Evolutionary conservation across 1,140 invertebrate species (phyloP), one percentile per base, ranked within the genome.

Genomic region (Hylyphantes graminicola): DNA sequence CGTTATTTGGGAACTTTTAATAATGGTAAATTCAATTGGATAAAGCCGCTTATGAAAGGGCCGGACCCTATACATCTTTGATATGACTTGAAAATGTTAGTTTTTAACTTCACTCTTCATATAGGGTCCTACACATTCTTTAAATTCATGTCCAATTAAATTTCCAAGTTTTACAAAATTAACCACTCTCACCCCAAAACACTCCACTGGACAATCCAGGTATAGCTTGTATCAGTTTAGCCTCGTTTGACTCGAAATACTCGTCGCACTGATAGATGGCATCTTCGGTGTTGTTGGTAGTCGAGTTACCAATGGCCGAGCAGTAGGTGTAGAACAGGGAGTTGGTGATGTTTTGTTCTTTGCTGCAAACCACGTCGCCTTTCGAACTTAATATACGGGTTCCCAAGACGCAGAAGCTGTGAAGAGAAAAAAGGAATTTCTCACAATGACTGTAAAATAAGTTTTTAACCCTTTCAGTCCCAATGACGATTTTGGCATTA

Each of bases 181-280:
- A 35, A 35, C 35, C 35, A 7, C 78, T 83, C 88, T 91, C 91
- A 94, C 95, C 92, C 80, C 93, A 90, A 87, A 96, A 94, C 17
- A 94, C 93, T 2, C 94, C 94, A 86, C 94, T 95, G 53, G 93
- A 91, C 2, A 96, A 89, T 21, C 95, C 95, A 86, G 94, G 94
- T 86, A 97, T 95, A 48, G 94, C 95, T 63, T 91, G 91, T 19
- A 92, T 88, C 12, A 92, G 87, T 2, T 88, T 88, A 0, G 93
- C 88, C 13, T 93, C 91, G 78, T 88, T 79, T 4, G 89, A 87
- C 4, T 87, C 55, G 87, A 93, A 98, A 89, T 97, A 98, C 0
- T 92, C 92, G 90, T 97, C 96, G 89, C 96, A 97, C 10, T 87
- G 35, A 48, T 76, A 79, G 63, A 53, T 59, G 9, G 15, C 7